Base-by-base conservation (phyloP, 2,797 vertebrate species). In the Sebastes goodei region DNA sequence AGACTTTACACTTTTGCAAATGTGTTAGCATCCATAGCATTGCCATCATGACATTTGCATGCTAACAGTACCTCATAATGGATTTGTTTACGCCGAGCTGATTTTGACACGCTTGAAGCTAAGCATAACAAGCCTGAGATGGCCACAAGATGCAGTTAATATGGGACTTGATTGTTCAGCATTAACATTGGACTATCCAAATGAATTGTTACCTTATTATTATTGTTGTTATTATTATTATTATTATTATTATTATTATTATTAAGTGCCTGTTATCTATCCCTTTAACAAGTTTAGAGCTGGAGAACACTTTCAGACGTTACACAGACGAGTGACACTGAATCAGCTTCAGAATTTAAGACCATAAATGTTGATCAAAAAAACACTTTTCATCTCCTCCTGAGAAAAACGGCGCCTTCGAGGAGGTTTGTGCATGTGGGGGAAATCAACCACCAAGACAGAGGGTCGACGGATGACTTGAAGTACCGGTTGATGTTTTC, bases 251-350 rank as follows among this genome's bases (percentile, higher is more conserved):
- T 92, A 81, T 93, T 92, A 90, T 94, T 95, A 94, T 95, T 94
- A 95, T 96, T 95, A 96, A 96, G 96, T 96, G 96, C 96, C 96
- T 96, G 95, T 95, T 96, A 95, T 93, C 83, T 90, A 96, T 95
- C 96, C 96, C 96, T 96, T 96, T 96, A 96, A 96, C 92, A 93
- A 92, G 76, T 88, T 93, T 88, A 75, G 78, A 91, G 77, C 86
- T 93, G 84, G 74, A 88, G 82, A 73, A 90, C 82, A 74, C 33
- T 10, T 84, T 76, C 67, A 65, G 23, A 86, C 65, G 76, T 81
- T 76, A 84, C 80, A 81, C 78, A 80, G 66, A 86, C 23, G 55
- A 81, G 75, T 81, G 78, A 83, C 74, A 82, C 74, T 85, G 35
- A 85, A 82, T 88, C 85, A 79, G 72, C 86, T 89, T 81, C 76